Percentiles rank a stretch among this genome's conserved stretches.
These are phyloP conservation scores for Aspidiotus rigidus DNA, from an alignment of 2,888 invertebrate genomes.

Conservation along the genomic window DNA sequence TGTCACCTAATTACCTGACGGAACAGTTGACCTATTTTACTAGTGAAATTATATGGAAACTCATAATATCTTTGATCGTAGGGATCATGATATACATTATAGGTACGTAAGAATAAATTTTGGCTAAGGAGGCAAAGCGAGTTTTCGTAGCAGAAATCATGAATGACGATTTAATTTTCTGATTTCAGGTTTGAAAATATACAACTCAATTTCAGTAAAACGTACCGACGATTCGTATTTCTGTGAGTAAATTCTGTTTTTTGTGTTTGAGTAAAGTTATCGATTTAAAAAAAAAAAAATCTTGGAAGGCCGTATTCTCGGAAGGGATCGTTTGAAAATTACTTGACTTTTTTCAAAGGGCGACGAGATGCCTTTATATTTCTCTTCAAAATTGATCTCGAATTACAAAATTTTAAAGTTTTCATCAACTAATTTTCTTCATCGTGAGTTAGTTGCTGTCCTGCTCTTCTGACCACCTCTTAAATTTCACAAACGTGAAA, in stretches of 20 bases:
- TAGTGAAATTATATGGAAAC: slow-evolving; percentile 9
- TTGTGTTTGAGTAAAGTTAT: no score
- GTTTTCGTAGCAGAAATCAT: neutral
- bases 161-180: neutral
- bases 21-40: slow-evolving; percentile 11
- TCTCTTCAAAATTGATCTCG: no score
- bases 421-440: no score
- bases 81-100: neutral
- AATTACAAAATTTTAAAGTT: no score
- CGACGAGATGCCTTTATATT: no score
- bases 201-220: neutral
- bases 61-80: neutral
- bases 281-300: no score
- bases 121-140: neutral
- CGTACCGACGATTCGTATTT: neutral
- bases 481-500: no score
- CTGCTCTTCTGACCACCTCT: no score
- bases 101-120: slow-evolving; percentile 4
- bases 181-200: slow-evolving; percentile 2
- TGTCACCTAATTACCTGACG: slow-evolving; percentile 8
- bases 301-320: no score
- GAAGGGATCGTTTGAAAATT: no score
- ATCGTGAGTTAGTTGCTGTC: no score
- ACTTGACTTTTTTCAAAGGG: no score
- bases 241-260: neutral